Conservation (phyloP, 1,140 invertebrate species). For the Elymnias hypermnestra region DNA sequence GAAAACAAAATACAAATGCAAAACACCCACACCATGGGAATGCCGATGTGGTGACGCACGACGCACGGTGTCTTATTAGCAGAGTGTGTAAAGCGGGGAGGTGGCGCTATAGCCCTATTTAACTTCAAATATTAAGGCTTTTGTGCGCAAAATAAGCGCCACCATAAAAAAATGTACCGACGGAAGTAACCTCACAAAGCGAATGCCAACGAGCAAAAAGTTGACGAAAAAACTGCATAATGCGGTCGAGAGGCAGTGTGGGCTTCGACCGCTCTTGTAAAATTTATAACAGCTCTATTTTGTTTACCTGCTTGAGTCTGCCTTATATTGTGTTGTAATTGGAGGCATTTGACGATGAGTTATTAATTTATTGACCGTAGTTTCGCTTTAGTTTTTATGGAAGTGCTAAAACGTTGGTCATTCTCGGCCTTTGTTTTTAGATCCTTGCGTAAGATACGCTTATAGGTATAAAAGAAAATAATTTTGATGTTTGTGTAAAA, state of each 20-base stretch:
- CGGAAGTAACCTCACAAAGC: conserved; percentile 69
- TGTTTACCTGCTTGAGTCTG: conserved; percentile 69
- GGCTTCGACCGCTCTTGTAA: conserved; percentile 62
- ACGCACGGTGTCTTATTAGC: conserved; percentile 12
- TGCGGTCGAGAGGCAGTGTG: conserved; percentile 59
- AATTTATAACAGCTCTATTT: conserved; percentile 74
- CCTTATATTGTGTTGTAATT: conserved; percentile 70
- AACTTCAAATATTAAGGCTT: conserved; percentile 36
- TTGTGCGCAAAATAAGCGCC: conserved; percentile 67
- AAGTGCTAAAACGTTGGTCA: conserved; percentile 64
- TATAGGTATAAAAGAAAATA: too few species aligned
- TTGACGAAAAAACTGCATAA: conserved; percentile 64
- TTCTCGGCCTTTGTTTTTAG: conserved; percentile 21
- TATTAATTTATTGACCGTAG: conserved; percentile 72
- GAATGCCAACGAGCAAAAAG: conserved; percentile 67
- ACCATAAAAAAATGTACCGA: conserved; percentile 64
- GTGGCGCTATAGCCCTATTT: conserved; percentile 49
- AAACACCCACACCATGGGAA: conserved; percentile 28
- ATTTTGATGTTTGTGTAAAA: too few species aligned
- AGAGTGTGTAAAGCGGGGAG: conserved; percentile 11
- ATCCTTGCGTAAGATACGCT: conserved; percentile 31
- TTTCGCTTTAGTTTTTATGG: conserved; percentile 64
- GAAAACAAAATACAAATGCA: conserved; percentile 22
- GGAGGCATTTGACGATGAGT: conserved; percentile 69
- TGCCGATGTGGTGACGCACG: conserved; percentile 39